Conservation (phyloP, 2,797 vertebrate genomes). For the Acanthurus leucopareius region DNA sequence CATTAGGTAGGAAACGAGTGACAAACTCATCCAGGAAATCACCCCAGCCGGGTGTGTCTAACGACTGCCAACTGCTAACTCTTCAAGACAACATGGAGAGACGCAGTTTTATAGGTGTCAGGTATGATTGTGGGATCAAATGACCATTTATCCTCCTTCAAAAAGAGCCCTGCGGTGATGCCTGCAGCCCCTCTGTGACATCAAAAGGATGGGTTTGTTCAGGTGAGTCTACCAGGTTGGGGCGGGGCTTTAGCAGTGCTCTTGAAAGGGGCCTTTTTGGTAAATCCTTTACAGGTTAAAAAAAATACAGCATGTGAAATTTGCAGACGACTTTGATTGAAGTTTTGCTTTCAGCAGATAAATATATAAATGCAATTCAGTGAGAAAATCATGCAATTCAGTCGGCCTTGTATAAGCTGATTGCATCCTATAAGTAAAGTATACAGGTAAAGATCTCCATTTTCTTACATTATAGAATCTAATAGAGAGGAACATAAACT, state of each 20-base stretch:
- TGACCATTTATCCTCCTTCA: constrained; percentile 31
- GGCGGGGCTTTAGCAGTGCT: background rate
- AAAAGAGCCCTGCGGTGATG: constrained; percentile 32
- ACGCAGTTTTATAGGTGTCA: constrained; percentile 48
- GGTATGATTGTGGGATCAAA: constrained; percentile 39
- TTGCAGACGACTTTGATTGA: too few species aligned
- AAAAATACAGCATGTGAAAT: background rate
- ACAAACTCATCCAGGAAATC: constrained; percentile 44
- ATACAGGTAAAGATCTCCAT: background rate
- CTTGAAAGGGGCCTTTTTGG: constrained; percentile 4
- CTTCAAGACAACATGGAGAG: constrained; percentile 29
- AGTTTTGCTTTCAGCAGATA: too few species aligned
- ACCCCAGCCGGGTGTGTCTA: constrained; percentile 28
- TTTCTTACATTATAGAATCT: background rate
- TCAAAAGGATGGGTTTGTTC: constrained; percentile 58
- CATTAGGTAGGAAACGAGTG: constrained; percentile 39
- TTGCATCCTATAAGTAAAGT: too few species aligned
- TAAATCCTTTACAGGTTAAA: background rate
- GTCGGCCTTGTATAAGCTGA: too few species aligned
- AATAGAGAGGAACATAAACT: background rate
- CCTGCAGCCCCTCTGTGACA: constrained; percentile 59
- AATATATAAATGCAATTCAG: too few species aligned
- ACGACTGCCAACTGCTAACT: background rate
- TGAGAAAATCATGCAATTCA: too few species aligned
- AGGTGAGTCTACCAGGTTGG: constrained; percentile 39